Evolutionary conservation across 2,113 vertebrate species (phyloP).

Genomic region (Lycocorax pyrrhopterus): DNA sequence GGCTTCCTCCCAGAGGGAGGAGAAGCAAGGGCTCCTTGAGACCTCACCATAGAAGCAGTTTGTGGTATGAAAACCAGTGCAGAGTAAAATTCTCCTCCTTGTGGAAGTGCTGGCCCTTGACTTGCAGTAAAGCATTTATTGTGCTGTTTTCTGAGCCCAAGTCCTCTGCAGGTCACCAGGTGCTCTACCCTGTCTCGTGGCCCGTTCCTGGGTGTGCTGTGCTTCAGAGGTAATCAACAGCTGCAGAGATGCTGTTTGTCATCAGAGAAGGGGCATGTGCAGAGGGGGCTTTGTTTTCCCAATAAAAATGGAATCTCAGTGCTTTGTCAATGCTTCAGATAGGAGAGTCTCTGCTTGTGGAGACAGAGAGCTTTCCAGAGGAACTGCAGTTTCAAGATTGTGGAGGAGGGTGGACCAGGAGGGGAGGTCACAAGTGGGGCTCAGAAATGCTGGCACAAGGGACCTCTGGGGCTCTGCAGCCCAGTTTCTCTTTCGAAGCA

Average conservation of each 20-base stretch:
- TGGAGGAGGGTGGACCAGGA: background rate
- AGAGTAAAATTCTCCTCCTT: background rate
- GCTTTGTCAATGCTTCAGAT: background rate
- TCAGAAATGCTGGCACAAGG: background rate
- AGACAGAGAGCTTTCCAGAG: background rate
- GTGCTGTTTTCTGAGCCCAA: background rate
- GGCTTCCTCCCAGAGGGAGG: background rate
- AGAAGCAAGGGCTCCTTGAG: background rate
- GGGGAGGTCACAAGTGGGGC: background rate
- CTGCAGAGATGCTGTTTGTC: background rate
- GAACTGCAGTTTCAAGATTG: background rate
- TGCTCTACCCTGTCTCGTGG: fast-evolving
- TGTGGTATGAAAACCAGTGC: background rate
- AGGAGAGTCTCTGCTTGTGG: background rate
- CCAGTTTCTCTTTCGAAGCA: background rate
- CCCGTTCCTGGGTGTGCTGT: background rate
- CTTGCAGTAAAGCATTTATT: background rate
- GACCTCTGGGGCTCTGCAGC: background rate
- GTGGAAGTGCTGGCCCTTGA: background rate
- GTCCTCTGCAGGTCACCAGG: background rate
- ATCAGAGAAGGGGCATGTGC: background rate
- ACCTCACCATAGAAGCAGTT: background rate
- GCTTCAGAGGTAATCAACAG: background rate
- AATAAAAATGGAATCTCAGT: background rate
- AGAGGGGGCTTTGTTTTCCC: background rate